Conservation (phyloP, 2,888 invertebrate genomes). For the Trilocha varians region DNA sequence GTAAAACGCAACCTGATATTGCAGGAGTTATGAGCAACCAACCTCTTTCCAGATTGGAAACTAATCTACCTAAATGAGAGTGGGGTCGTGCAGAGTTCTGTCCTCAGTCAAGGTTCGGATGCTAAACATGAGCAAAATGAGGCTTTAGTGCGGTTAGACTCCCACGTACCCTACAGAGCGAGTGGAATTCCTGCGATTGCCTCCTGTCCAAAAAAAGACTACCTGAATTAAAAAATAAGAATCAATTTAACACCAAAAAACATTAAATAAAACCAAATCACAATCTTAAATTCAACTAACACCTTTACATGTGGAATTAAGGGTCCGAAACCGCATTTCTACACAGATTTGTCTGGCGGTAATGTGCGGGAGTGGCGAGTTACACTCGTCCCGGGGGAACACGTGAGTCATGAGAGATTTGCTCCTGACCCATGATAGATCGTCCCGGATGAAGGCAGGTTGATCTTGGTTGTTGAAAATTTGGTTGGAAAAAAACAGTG, state of each 20-base stretch:
- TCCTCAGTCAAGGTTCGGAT: too few species aligned
- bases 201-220: too few species aligned
- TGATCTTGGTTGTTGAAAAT: neutral
- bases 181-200: neutral
- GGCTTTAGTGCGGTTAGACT: too few species aligned
- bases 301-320: neutral
- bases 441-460: constrained; percentile 16
- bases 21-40: too few species aligned
- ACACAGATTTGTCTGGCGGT: constrained; percentile 14
- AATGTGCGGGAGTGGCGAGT: constrained; percentile 4
- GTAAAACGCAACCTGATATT: too few species aligned
- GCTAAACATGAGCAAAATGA: too few species aligned
- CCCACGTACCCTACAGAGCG: neutral
- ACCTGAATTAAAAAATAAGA: too few species aligned
- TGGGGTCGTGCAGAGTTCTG: too few species aligned
- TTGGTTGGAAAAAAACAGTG: too few species aligned
- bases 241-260: too few species aligned
- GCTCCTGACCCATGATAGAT: constrained; percentile 33
- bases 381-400: constrained; percentile 17
- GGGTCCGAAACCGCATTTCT: constrained; percentile 15
- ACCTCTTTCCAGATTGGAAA: too few species aligned
- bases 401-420: constrained; percentile 28
- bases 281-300: neutral
- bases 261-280: neutral
- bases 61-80: too few species aligned